Conservation (phyloP, 2,888 invertebrate species). For the Drosophila diplacantha region DNA sequence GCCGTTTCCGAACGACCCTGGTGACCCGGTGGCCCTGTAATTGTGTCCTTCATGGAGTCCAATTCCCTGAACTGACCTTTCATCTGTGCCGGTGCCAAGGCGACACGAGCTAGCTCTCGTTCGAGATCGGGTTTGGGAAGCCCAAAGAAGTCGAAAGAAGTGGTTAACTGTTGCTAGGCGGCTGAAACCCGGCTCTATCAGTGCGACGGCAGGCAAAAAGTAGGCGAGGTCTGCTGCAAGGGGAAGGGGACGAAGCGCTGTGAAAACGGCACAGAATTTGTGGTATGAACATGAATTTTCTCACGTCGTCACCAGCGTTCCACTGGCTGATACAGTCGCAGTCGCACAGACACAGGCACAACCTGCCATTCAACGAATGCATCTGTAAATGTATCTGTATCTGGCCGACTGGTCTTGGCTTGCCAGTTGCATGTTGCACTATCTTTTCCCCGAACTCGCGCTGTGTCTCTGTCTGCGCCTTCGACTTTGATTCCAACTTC, state of each 20-base stretch:
- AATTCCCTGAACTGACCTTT: constrained; percentile 41
- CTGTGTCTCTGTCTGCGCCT: constrained; percentile 20
- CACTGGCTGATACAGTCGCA: constrained; percentile 27
- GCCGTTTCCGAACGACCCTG: background rate
- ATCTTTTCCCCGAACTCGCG: constrained; percentile 64
- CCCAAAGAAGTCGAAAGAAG: constrained; percentile 17
- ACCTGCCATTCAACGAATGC: constrained; percentile 53
- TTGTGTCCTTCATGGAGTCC: constrained; percentile 4
- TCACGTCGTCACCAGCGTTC: constrained; percentile 63
- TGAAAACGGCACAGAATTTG: constrained; percentile 68
- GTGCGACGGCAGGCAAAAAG: constrained; percentile 37
- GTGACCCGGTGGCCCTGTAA: constrained; percentile 13
- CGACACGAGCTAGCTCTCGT: constrained; percentile 34
- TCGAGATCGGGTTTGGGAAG: constrained; percentile 8
- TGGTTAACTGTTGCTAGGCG: constrained; percentile 37
- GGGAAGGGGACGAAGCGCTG: constrained; percentile 18
- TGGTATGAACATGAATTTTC: constrained; percentile 71
- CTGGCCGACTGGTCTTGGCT: constrained; percentile 53
- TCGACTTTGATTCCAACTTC: background rate
- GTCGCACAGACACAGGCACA: constrained; percentile 26
- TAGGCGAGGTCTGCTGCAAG: background rate
- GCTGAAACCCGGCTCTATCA: constrained; percentile 35
- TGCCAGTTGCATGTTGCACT: constrained; percentile 63
- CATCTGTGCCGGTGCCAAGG: constrained; percentile 28
- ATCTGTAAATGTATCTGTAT: constrained; percentile 21